These are phyloP conservation scores for Bubo bubo DNA, from an alignment of 2,113 vertebrate genomes.

Conservation along the genomic window DNA sequence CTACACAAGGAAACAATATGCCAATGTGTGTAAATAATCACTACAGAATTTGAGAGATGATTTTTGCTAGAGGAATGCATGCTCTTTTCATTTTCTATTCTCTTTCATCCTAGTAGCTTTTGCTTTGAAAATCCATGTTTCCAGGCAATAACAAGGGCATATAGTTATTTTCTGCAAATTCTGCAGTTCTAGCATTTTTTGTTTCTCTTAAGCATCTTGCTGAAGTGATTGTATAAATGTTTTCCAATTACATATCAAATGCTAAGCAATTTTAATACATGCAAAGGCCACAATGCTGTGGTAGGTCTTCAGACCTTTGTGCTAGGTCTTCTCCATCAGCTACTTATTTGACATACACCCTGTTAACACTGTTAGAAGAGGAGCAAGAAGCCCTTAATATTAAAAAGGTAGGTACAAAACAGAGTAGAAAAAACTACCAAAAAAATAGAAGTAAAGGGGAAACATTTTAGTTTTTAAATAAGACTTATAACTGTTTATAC, in stretches of 20 bases:
- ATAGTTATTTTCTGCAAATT: slow-evolving; percentile 52
- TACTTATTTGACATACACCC: not conserved
- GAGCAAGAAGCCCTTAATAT: not conserved
- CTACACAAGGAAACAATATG: not conserved
- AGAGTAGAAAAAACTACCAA: not conserved
- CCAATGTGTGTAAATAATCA: not conserved
- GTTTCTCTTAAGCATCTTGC: slow-evolving; percentile 9
- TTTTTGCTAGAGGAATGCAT: slow-evolving; percentile 31
- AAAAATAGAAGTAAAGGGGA: not conserved
- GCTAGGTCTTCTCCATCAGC: not conserved
- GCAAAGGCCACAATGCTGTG: not conserved
- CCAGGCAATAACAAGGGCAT: slow-evolving; percentile 33
- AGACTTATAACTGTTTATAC: not conserved
- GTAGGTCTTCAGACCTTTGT: not conserved
- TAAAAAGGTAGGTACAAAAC: not conserved
- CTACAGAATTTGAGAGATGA: not conserved
- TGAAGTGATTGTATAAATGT: not conserved
- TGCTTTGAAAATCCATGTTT: slow-evolving; percentile 51
- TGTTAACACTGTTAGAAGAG: not conserved
- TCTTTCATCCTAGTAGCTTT: slow-evolving; percentile 44
- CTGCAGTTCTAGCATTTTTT: slow-evolving; percentile 7
- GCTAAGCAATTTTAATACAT: not conserved
- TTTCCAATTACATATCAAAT: not conserved
- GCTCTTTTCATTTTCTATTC: slow-evolving; percentile 48
- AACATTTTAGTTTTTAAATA: not conserved